phyloP scores from a whole-genome alignment of 1,140 invertebrate species.

The Rhopalosiphum padi region DNA sequence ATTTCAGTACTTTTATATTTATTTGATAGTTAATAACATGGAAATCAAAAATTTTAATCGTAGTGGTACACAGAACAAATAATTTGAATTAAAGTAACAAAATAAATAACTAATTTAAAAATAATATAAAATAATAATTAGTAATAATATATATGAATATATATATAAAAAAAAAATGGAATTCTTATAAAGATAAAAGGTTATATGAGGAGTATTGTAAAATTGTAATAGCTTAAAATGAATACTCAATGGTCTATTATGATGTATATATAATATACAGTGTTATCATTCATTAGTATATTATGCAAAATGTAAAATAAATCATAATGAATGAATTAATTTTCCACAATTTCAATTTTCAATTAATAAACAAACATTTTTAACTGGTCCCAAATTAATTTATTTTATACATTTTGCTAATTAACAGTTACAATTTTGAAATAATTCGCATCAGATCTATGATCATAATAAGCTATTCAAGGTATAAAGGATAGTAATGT shows the following conservation, averaged over 20 bases:
- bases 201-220: slow-evolving; percentile 17
- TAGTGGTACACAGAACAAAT: slow-evolving; percentile 48
- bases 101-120: slow-evolving; percentile 45
- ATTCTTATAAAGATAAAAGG: slow-evolving; percentile 12
- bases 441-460: slow-evolving; percentile 45
- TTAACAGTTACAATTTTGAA: slow-evolving; percentile 26
- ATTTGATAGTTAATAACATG: slow-evolving; percentile 48
- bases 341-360: background rate
- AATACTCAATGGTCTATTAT: background rate
- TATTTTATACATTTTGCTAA: slow-evolving; percentile 30
- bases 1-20: slow-evolving; percentile 30
- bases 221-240: slow-evolving; percentile 38
- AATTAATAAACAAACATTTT: slow-evolving; percentile 17
- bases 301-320: slow-evolving; percentile 24
- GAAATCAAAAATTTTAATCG: slow-evolving; percentile 35
- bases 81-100: slow-evolving; percentile 49
- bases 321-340: background rate
- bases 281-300: background rate
- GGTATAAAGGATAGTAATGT: slow-evolving; percentile 19
- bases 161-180: slow-evolving; percentile 11
- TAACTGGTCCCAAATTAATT: slow-evolving; percentile 45
- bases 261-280: slow-evolving; percentile 17
- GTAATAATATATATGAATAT: background rate
- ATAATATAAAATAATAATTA: slow-evolving; percentile 49
- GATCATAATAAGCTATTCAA: slow-evolving; percentile 28